A percentile compares a stretch with the other conserved stretches of the same genome.
These are phyloP conservation scores for Rhinopomastus cyanomelas DNA, from an alignment of 2,113 vertebrate genomes.

Conservation along the genomic window DNA sequence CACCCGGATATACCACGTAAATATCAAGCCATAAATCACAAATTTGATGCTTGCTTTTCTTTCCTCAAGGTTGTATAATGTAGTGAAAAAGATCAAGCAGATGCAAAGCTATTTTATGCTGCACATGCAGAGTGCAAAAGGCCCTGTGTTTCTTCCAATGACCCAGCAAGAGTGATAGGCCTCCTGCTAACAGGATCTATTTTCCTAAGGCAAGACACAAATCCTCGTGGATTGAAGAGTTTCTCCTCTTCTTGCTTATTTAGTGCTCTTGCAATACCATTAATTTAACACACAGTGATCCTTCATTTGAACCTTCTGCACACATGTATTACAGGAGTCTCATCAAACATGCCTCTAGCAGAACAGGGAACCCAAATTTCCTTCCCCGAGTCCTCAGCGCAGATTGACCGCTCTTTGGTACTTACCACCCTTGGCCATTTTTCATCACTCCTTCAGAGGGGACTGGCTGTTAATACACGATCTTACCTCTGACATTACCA, in stretches of 20 bases:
- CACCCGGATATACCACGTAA: conserved; percentile 60
- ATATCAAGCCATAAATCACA: conserved; percentile 57
- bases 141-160: conserved; percentile 35
- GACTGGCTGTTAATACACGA: not conserved
- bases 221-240: conserved; percentile 29
- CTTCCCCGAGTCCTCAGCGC: not conserved
- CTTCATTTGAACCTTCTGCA: conserved; percentile 45
- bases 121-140: conserved; percentile 52
- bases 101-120: conserved; percentile 11
- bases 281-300: conserved; percentile 46
- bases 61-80: conserved; percentile 60
- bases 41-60: conserved; percentile 54
- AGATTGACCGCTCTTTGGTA: conserved; percentile 33
- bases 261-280: conserved; percentile 31
- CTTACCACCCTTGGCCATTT: conserved; percentile 1
- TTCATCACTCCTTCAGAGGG: not conserved
- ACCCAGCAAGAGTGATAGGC: conserved; percentile 7
- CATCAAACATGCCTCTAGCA: conserved; percentile 3
- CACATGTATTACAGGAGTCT: not conserved
- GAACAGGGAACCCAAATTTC: conserved; percentile 38
- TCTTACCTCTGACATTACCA: not conserved
- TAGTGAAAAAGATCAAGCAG: conserved; percentile 54
- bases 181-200: conserved; percentile 42
- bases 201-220: conserved; percentile 49
- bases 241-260: conserved; percentile 55